A percentile compares a stretch with the other conserved stretches of the same genome.
Conservation (phyloP, 2,113 vertebrate species). For the Lathamus discolor region DNA sequence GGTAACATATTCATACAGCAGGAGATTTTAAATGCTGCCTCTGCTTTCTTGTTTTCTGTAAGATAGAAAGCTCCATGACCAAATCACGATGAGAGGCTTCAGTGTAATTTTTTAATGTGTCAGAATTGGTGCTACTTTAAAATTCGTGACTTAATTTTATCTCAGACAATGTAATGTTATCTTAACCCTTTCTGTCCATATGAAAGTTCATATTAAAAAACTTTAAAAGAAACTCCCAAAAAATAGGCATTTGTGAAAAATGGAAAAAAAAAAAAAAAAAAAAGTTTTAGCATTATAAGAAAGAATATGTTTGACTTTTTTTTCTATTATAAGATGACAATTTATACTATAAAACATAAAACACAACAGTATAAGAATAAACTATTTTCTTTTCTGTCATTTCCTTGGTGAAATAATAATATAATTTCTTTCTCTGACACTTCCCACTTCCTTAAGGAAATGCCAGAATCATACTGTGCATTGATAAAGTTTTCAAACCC, state of each 20-base stretch:
- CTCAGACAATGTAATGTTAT: neutral
- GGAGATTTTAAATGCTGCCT: neutral
- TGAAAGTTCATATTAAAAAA: neutral
- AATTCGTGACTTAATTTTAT: neutral
- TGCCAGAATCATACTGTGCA: rapidly evolving
- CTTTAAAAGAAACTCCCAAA: neutral
- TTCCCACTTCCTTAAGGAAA: neutral
- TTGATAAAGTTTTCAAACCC: neutral
- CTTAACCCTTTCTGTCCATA: neutral
- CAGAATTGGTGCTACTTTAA: neutral
- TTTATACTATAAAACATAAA: neutral
- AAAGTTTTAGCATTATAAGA: neutral
- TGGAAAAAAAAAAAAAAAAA: no score
- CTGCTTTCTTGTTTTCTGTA: neutral
- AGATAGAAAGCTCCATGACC: neutral
- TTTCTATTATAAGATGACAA: neutral
- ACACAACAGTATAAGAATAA: neutral
- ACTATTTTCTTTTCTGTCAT: neutral
- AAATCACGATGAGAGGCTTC: neutral
- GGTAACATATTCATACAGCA: neutral
- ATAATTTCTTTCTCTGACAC: neutral
- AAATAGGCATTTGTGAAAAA: neutral
- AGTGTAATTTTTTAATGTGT: neutral
- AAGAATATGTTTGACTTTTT: neutral
- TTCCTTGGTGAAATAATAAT: neutral